Conservation (phyloP, 2,113 vertebrate species). For the Corythornis cristatus region DNA sequence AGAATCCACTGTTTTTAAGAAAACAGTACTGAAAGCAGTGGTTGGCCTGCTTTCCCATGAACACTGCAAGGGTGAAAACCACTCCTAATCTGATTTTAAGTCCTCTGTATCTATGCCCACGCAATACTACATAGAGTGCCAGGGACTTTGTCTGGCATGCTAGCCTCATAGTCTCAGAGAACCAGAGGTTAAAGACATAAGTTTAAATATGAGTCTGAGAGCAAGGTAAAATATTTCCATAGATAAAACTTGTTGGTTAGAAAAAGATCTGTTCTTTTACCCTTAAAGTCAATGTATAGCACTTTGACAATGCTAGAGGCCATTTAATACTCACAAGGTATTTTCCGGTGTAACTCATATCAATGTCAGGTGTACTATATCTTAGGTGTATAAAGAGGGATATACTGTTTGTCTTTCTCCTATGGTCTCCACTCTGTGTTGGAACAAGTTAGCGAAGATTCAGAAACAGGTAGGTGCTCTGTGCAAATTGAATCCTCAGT, state of each 20-base stretch:
- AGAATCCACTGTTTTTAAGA: fast-evolving
- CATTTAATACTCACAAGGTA: background rate
- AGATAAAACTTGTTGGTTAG: background rate
- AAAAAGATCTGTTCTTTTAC: background rate
- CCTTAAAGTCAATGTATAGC: background rate
- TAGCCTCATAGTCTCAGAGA: background rate
- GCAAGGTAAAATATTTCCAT: background rate
- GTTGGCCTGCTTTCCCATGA: background rate
- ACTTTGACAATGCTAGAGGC: background rate
- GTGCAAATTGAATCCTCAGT: background rate
- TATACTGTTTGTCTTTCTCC: background rate
- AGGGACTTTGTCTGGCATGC: background rate
- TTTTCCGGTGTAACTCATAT: background rate
- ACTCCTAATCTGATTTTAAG: background rate
- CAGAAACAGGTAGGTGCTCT: background rate
- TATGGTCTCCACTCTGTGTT: background rate
- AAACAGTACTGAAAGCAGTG: fast-evolving
- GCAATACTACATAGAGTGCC: background rate
- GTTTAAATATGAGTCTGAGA: background rate
- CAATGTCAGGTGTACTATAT: background rate
- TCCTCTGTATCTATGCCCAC: background rate
- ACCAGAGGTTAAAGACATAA: background rate
- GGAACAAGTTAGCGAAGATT: background rate
- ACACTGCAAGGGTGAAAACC: background rate
- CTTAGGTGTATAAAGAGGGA: fast-evolving